Base-by-base conservation (phyloP, 2,888 invertebrate species). In the Tuberolachnus salignus region DNA sequence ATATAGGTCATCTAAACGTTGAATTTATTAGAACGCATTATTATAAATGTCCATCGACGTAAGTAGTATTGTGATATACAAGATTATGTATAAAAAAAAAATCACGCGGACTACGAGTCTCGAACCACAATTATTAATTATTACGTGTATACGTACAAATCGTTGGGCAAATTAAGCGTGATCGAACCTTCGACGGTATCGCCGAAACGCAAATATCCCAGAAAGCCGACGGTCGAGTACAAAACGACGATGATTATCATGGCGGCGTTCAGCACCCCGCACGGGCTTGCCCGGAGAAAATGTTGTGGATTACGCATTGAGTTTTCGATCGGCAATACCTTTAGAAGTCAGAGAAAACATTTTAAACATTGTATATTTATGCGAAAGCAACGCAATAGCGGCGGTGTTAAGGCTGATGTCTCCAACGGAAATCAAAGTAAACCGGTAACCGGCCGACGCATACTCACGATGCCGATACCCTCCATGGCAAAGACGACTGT, bases 401-500 rank as follows among this genome's bases (percentile, higher is more conserved):
- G 98, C 84, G n/a, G n/a, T n/a, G n/a, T n/a, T n/a, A n/a, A n/a
- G n/a, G n/a, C n/a, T n/a, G n/a, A 95, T 88, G 61, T 82, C 81
- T 1, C 67, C 63, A 1, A 82, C 23, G 3, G 83, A 34, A 34
- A 34, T 4, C 6, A 34, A 34, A 34, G 34, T 34, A 4, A 3
- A 34, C 6, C 34, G 34, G n/a, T 26, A n/a, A 16, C 9, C 3
- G 59, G 14, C 26, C 26, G n/a, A 59, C 14, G n/a, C 26, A 59
- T 59, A 59, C 85, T 85, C 83, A 88, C 93, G 70, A 92, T 93
- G 59, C 94, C 94, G 82, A 98, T 97, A 64, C 95, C 96, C 88
- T 99, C 98, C 91, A 98, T 97, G 1, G 98, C 95, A 85, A 97
- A 99, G 82, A 99, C 92, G 0, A 96, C 97, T 0, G 97, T 98